Conservation (phyloP, 1,140 invertebrate species). For the Frieseomelitta varia region DNA sequence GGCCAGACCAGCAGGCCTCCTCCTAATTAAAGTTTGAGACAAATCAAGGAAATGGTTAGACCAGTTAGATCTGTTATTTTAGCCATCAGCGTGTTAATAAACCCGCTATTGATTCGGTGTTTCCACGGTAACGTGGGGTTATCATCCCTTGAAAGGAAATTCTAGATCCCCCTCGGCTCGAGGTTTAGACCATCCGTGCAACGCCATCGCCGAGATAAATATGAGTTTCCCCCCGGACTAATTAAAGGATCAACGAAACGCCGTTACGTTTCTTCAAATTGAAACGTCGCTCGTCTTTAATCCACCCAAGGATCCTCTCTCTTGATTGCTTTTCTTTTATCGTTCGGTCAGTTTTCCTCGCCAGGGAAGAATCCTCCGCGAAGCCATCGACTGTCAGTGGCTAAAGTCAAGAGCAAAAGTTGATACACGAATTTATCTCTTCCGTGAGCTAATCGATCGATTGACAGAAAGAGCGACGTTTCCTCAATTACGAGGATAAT, state of each 20-base stretch:
- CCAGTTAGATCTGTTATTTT: constrained; percentile 10
- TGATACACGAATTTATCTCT: not conserved
- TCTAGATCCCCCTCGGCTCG: not conserved
- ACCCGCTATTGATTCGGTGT: constrained; percentile 6
- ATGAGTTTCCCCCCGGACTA: not conserved
- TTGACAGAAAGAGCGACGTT: no score
- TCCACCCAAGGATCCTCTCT: not conserved
- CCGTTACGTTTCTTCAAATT: not conserved
- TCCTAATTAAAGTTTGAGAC: not conserved
- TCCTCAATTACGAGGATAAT: no score
- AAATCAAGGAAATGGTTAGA: not conserved
- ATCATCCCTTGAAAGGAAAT: constrained; percentile 3
- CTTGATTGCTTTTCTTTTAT: constrained; percentile 2
- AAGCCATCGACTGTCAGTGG: not conserved
- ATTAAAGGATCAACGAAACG: not conserved
- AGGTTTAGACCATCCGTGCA: not conserved
- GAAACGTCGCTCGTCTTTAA: constrained; percentile 1
- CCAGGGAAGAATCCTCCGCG: not conserved
- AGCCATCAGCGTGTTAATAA: constrained; percentile 12
- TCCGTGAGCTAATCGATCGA: not conserved
- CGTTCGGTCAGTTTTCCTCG: not conserved
- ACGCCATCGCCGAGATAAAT: not conserved
- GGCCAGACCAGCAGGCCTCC: no score
- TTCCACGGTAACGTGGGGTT: constrained; percentile 5
- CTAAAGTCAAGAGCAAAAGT: not conserved